A percentile compares a stretch with the other conserved stretches of the same genome.
Evolutionary conservation across 2,888 invertebrate genomes (phyloP).

Genomic region (Cartodere bifasciata): DNA sequence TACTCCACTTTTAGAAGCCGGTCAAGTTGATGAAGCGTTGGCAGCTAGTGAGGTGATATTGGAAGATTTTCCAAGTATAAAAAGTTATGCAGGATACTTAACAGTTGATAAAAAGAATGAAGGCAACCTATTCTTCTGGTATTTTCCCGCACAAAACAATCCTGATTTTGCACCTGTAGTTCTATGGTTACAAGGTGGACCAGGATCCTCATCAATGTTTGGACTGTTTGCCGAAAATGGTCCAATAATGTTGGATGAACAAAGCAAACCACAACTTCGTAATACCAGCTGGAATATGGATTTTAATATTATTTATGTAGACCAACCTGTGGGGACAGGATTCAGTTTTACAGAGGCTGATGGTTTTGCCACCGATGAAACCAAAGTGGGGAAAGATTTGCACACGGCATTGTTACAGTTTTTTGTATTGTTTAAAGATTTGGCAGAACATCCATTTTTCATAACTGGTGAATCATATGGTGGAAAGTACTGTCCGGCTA

Average conservation of each 20-base stretch:
- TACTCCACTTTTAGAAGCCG: too few relatives aligned
- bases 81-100: too few relatives aligned
- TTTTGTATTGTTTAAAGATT: constrained; percentile 68
- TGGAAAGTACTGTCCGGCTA: constrained; percentile 60
- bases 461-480: constrained; percentile 85
- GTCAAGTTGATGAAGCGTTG: too few relatives aligned
- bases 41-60: too few relatives aligned
- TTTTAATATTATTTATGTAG: constrained; percentile 72
- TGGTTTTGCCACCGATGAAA: constrained; percentile 71
- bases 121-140: too few relatives aligned
- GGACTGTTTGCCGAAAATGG: too few relatives aligned
- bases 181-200: too few relatives aligned
- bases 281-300: constrained; percentile 64
- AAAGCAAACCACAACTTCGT: constrained; percentile 25
- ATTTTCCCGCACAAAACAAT: too few relatives aligned
- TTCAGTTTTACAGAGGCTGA: constrained; percentile 75
- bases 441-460: constrained; percentile 65
- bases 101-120: too few relatives aligned
- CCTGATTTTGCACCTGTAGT: too few relatives aligned
- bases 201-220: too few relatives aligned
- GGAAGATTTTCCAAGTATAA: too few relatives aligned
- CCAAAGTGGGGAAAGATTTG: constrained; percentile 66
- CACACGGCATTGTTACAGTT: constrained; percentile 69
- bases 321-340: constrained; percentile 88
- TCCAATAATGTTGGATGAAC: constrained; percentile 31